These are phyloP conservation scores for Sylvilagus bachmani DNA, from an alignment of 2,113 vertebrate species.

Conservation along the genomic window DNA sequence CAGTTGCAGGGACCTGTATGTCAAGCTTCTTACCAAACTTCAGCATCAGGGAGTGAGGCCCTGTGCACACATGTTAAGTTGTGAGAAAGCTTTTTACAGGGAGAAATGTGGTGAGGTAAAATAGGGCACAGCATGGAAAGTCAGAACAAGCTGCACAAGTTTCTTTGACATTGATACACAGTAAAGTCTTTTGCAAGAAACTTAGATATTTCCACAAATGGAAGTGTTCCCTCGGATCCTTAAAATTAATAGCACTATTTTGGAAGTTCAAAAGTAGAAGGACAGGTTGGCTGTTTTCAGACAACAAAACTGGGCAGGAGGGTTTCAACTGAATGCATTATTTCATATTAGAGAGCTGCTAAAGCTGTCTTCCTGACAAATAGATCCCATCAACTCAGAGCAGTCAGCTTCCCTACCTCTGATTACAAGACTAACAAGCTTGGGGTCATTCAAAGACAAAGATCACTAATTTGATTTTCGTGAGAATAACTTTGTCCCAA, in stretches of 20 bases:
- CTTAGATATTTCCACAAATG: not conserved
- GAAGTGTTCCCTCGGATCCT: not conserved
- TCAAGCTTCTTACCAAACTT: not conserved
- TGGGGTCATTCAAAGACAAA: slow-evolving; percentile 19
- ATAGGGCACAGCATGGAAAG: not conserved
- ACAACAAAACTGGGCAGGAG: not conserved
- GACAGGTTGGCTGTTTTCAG: not conserved
- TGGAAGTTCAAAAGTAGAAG: slow-evolving; percentile 9
- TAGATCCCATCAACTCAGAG: not conserved
- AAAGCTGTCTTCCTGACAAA: not conserved
- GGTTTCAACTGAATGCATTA: not conserved
- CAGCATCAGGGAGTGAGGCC: not conserved
- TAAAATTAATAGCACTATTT: not conserved
- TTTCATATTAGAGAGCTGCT: not conserved
- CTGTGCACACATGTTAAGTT: not conserved
- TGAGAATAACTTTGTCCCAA: not conserved
- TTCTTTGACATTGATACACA: not conserved
- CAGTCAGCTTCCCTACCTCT: not conserved
- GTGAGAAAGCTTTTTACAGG: not conserved
- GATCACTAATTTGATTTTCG: not conserved
- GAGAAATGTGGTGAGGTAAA: not conserved
- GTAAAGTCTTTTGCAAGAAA: slow-evolving; percentile 7
- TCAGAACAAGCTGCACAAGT: not conserved
- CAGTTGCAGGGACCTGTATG: not conserved
- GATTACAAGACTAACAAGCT: not conserved